phyloP scores from a whole-genome alignment of 2,113 vertebrate genomes.

The Phocoena sinus region DNA sequence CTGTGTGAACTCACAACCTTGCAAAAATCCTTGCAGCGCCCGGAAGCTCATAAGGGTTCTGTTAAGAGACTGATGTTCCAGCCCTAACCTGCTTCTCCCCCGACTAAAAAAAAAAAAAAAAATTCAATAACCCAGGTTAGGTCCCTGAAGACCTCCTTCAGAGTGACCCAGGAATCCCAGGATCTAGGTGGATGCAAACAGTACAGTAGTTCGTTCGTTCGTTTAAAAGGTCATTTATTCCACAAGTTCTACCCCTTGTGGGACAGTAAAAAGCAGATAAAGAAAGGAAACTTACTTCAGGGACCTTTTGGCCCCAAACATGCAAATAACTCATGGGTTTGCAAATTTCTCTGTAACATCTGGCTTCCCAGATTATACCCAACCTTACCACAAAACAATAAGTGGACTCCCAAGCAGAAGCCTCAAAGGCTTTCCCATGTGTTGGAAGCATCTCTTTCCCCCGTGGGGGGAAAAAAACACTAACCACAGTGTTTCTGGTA shows the following conservation, averaged over 20 bases:
- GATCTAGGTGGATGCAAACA: not conserved
- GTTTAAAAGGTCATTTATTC: not conserved
- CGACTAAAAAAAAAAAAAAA: too few species aligned
- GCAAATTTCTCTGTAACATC: conserved; percentile 26
- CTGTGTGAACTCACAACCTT: not conserved
- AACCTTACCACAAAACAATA: not conserved
- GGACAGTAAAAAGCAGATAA: not conserved
- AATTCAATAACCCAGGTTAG: not conserved
- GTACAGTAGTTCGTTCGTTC: not conserved
- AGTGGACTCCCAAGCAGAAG: conserved; percentile 1
- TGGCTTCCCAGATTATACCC: conserved; percentile 45
- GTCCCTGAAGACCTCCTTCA: not conserved
- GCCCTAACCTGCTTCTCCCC: not conserved
- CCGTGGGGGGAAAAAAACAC: too few species aligned
- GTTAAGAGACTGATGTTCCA: not conserved
- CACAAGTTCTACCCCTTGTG: too few species aligned
- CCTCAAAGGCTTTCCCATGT: not conserved
- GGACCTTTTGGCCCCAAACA: not conserved
- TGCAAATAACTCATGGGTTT: conserved; percentile 12
- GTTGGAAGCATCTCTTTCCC: not conserved
- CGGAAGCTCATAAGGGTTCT: not conserved
- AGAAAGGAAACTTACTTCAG: conserved; percentile 26
- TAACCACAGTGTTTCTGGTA: not conserved
- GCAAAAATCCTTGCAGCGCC: not conserved
- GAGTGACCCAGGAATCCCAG: not conserved